Evolutionary conservation across 2,888 invertebrate species (phyloP), one percentile per base, ranked within the genome.

Genomic region (Seira sanloemensis): DNA sequence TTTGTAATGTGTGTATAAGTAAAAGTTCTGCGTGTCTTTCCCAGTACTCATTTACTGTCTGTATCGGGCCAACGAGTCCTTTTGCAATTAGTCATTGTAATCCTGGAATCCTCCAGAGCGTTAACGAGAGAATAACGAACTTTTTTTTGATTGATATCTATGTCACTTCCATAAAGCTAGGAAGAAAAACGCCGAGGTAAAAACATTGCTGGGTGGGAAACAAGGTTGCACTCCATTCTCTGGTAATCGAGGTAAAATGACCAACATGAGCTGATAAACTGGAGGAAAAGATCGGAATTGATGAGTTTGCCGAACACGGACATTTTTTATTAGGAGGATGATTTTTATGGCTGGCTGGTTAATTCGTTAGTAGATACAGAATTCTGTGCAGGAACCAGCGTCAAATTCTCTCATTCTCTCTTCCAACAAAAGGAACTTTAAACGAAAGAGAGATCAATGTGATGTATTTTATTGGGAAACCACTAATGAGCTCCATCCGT

Each of bases 401-500:
- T 58, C 12, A n/a, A 7, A n/a, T 18, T 58, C 58, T 58, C 58
- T 58, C n/a, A 5, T 58, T 58, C n/a, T 58, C 58, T 37, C 12
- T 9, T 12, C 58, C 58, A 18, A 58, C 58, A 9, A 58, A 58
- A 58, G 58, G n/a, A 58, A 58, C 58, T 4, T 37, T 37, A 37
- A 7, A 58, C 58, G 5, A 58, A 58, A 18, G 67, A 72, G 46
- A 68, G 83, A 77, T 77, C 77, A 77, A 77, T 77, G 50, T 25
- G 54, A 54, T 26, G 58, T 26, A 26, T 58, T 58, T 58, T 73
- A 78, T 77, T 77, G 73, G 71, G 77, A 68, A 83, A 73, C 77
- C 83, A 24, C 83, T 83, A 83, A 83, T 83, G 83, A 83, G 83
- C 77, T 75, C 72, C 83, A 83, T 83, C 83, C 83, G 83, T 78